Evolutionary conservation across 2,888 invertebrate genomes (phyloP).

Genomic region (Macrophya alboannulata): DNA sequence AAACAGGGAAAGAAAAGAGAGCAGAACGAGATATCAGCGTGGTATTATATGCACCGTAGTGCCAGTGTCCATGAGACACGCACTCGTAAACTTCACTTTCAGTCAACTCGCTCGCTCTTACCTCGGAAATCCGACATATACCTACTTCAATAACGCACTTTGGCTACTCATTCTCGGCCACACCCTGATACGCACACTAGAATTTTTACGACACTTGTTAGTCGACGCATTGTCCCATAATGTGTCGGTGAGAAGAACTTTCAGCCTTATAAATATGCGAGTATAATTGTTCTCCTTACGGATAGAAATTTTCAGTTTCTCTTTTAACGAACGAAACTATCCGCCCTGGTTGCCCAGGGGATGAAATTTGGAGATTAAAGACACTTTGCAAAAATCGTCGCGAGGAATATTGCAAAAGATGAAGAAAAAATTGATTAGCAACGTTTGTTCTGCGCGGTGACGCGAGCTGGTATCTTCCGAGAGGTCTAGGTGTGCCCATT

Average conservation of each 20-base stretch:
- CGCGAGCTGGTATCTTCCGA: background rate
- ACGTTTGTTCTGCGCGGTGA: background rate
- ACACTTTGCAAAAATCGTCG: background rate
- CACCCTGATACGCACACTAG: constrained; percentile 25
- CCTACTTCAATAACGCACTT: constrained; percentile 11
- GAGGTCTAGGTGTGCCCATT: constrained; percentile 38
- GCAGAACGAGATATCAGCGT: background rate
- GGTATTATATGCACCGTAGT: constrained; percentile 22
- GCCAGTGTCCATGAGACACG: constrained; percentile 28
- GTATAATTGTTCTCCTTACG: background rate
- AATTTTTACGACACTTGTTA: constrained; percentile 43
- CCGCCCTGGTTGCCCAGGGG: background rate
- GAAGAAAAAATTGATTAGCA: background rate
- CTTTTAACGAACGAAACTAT: constrained; percentile 8
- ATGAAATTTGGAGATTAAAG: background rate
- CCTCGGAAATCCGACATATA: background rate
- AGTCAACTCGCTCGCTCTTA: background rate
- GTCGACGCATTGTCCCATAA: constrained; percentile 33
- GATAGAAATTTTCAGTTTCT: constrained; percentile 5
- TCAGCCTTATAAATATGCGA: background rate
- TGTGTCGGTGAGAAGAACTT: background rate
- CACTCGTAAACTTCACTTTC: constrained; percentile 49
- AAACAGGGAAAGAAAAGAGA: constrained; percentile 17
- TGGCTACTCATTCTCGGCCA: constrained; percentile 13
- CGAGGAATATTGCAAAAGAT: background rate